These are phyloP conservation scores for Mormyrus hasselquistii DNA, from an alignment of 2,797 vertebrate species.

Conservation along the genomic window DNA sequence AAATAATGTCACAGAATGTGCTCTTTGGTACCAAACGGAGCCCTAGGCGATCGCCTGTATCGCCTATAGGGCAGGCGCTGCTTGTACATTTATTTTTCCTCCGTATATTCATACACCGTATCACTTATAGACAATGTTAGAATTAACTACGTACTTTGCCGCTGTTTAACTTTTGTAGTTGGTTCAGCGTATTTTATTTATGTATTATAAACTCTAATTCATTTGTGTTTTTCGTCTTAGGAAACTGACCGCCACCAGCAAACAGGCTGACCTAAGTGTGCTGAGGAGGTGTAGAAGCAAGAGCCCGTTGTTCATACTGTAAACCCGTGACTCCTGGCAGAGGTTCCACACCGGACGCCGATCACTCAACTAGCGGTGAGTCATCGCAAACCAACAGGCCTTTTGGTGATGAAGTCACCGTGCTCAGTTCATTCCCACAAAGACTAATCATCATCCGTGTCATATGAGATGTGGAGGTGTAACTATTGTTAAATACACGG, in stretches of 20 bases:
- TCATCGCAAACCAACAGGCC: not conserved
- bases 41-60: not conserved
- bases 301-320: not conserved
- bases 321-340: not conserved
- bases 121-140: not conserved
- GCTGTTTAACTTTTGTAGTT: not conserved
- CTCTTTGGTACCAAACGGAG: not conserved
- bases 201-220: not conserved
- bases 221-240: not conserved
- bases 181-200: not conserved
- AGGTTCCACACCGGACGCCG: not conserved
- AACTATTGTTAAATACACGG: not conserved
- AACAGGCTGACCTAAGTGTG: not conserved
- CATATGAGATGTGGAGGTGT: conserved; percentile 2
- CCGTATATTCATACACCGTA: not conserved
- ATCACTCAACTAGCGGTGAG: not conserved
- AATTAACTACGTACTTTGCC: not conserved
- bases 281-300: not conserved
- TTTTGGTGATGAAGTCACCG: not conserved
- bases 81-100: not conserved
- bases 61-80: not conserved
- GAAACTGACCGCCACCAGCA: not conserved
- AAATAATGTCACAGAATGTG: not conserved
- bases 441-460: not conserved
- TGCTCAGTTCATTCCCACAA: not conserved